Percentiles rank a stretch among this genome's conserved stretches.
Conservation (phyloP, 2,113 vertebrate genomes). For the Chiloscyllium plagiosum region DNA sequence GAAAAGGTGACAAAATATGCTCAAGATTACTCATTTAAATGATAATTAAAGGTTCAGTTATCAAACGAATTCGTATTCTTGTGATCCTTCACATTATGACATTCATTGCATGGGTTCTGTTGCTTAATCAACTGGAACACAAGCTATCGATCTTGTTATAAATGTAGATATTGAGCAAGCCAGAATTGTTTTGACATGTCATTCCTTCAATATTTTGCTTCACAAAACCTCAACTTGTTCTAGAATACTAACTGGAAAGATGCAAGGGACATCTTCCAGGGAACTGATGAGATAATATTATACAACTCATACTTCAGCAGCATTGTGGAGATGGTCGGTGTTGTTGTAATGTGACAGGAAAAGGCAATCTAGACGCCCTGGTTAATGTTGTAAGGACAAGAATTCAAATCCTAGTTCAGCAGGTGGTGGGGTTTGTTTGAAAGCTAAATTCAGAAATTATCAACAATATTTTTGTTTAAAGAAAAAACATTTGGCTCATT, state of each 20-base stretch:
- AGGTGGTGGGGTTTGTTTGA: too few relatives aligned
- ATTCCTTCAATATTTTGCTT: neutral
- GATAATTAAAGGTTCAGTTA: neutral
- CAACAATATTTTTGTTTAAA: too few relatives aligned
- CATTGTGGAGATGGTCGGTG: too few relatives aligned
- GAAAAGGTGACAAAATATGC: neutral
- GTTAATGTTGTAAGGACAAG: too few relatives aligned
- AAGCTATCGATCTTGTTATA: neutral
- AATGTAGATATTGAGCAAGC: neutral
- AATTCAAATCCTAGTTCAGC: too few relatives aligned
- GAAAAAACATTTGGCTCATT: too few relatives aligned
- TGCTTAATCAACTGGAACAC: neutral
- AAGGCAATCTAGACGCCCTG: too few relatives aligned
- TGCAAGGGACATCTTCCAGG: too few relatives aligned
- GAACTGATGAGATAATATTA: neutral
- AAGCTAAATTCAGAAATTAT: too few relatives aligned
- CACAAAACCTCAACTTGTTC: neutral
- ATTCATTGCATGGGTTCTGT: neutral
- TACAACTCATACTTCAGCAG: too few relatives aligned
- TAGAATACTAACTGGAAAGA: neutral
- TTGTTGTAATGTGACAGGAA: too few relatives aligned
- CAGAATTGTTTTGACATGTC: neutral
- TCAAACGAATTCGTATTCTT: neutral
- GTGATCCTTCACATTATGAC: neutral
- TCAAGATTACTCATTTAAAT: slow-evolving; percentile 22